Conservation (phyloP, 2,113 vertebrate species). For the Drymodes brunneopygia region DNA sequence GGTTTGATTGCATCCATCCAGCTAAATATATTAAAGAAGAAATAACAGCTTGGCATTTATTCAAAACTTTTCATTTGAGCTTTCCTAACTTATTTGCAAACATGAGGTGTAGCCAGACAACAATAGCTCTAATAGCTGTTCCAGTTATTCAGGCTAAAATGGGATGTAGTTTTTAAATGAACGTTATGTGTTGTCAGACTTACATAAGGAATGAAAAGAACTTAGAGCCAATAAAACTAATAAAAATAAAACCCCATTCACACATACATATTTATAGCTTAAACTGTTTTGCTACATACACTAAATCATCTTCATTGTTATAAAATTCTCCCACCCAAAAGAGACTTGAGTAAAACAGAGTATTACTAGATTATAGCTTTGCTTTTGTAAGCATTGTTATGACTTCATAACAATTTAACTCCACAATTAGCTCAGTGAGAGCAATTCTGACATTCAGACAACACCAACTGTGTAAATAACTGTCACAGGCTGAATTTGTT, state of each 20-base stretch:
- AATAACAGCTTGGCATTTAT: conserved; percentile 11
- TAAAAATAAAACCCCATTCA: conserved; percentile 9
- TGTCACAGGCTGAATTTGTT: neutral
- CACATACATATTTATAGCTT: neutral
- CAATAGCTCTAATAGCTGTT: neutral
- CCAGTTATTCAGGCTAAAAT: conserved; percentile 26
- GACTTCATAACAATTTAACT: conserved; percentile 4
- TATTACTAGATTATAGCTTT: neutral
- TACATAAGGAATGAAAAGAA: neutral
- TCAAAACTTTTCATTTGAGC: neutral
- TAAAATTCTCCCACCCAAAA: neutral
- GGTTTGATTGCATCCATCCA: neutral
- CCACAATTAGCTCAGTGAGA: neutral
- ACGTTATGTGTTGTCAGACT: neutral
- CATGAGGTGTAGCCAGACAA: conserved; percentile 22
- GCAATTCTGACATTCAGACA: neutral
- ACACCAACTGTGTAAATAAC: neutral
- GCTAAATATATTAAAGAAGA: neutral
- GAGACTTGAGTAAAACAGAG: neutral
- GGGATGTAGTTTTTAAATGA: neutral
- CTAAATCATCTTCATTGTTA: neutral
- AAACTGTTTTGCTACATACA: neutral
- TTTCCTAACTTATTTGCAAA: conserved; percentile 45
- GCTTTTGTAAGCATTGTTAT: neutral
- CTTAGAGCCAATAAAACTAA: conserved; percentile 9